Evolutionary conservation across 2,113 vertebrate genomes (phyloP), one percentile per base, ranked within the genome.

Genomic region (Daboia siamensis): DNA sequence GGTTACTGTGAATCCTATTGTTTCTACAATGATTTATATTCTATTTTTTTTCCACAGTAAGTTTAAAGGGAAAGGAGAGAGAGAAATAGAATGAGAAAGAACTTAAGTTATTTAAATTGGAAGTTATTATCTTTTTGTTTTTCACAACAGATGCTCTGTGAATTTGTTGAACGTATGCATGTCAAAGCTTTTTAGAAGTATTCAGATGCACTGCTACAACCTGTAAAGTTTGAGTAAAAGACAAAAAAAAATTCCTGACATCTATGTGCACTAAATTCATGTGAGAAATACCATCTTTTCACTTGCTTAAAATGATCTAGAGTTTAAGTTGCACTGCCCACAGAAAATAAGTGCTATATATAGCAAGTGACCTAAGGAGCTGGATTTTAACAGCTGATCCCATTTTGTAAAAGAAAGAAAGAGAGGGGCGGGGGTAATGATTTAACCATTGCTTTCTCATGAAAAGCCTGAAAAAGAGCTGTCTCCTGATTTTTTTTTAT

Each of bases 121-220:
- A 97, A 98, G 97, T 96, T 97, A 97, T 97, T 97, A 97, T 97
- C 97, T 96, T 96, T 97, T 97, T 97, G 97, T 97, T 97, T 98
- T 98, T 97, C 97, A 97, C 97, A 98, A 97, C 97, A 98, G 97
- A 98, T 98, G 97, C 97, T 98, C 97, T 97, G 97, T 96, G 96
- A 98, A 98, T 98, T 98, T 97, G 95, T 97, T 96, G 97, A 98
- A 98, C 96, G 98, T 97, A 97, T 97, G 97, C 97, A 98, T 97
- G 97, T 98, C 86, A 87, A 97, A 97, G 95, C 96, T 97, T 97
- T 96, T 97, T 97, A 96, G 96, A 98, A 98, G 96, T 96, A 97
- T 96, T 98, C 97, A 97, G 95, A 97, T 97, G 95, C 94, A 97
- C 91, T 96, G 96, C 92, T 97, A 96, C 97, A 97, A 97, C 97